Evolutionary conservation across 2,888 invertebrate genomes (phyloP), one percentile per base, ranked within the genome.

Genomic region (Dorcus hopei): DNA sequence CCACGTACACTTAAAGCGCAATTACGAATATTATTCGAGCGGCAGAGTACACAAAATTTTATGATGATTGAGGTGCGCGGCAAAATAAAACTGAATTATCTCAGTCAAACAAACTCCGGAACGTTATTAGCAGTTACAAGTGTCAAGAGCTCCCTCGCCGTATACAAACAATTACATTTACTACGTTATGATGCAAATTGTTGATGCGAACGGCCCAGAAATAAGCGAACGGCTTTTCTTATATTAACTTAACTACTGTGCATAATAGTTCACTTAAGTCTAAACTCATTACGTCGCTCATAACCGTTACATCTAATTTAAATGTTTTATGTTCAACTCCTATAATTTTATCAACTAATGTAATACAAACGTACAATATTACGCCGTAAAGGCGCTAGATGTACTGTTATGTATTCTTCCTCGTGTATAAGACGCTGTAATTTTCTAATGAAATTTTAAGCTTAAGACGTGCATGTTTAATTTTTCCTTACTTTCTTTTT

Each of bases 121-220:
- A 65, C 62, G 64, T 63, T 66, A 68, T 68, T 68, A 65, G 66
- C 65, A 64, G 64, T 67, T 68, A 61, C 62, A 69, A 68, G 63
- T 68, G 69, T 70, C 67, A 68, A 69, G 65, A 61, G 68, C 65
- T 69, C 68, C 70, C 69, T 58, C 61, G 67, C 59, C 66, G 71
- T 69, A 67, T 66, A 72, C 70, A 70, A 70, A 72, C 72, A 73
- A 70, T 72, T 72, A 72, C 69, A 69, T 67, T 71, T 70, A 70
- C 63, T 63, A 65, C 63, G 68, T 69, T 69, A 68, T 68, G 66
- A 70, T 70, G 69, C 68, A 70, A 71, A 72, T 72, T 70, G 69
- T 70, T 70, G 68, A 69, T 68, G 68, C 65, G 63, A 65, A 63
- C 66, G 64, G 63, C 61, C 62, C 64, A 64, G 61, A 65, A 65